Evolutionary conservation across 2,113 vertebrate species (phyloP).

Genomic region (Cercopithecus mona): DNA sequence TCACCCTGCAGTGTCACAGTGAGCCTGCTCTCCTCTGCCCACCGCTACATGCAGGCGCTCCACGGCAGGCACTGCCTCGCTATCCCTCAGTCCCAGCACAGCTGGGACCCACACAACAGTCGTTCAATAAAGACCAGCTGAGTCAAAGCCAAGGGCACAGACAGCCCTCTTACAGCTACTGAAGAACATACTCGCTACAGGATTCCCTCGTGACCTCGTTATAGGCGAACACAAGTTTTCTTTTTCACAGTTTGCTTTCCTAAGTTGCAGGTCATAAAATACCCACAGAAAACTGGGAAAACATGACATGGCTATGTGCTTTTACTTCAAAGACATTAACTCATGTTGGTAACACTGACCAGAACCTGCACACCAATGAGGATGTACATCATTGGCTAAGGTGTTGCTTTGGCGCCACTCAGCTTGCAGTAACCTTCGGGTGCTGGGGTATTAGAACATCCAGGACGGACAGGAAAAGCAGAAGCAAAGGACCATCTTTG

Average conservation of each 20-base stretch:
- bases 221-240: conserved; percentile 12
- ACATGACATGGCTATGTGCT: neutral
- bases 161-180: neutral
- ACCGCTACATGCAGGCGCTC: neutral
- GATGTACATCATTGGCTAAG: neutral
- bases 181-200: neutral
- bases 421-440: neutral
- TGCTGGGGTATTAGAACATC: neutral
- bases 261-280: conserved; percentile 38
- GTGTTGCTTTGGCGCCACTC: neutral
- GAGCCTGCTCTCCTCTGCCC: neutral
- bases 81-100: neutral
- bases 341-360: neutral
- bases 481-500: neutral
- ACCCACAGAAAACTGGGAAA: neutral
- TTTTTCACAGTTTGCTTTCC: conserved; percentile 44
- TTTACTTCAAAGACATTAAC: conserved; percentile 6
- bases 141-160: neutral
- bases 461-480: neutral
- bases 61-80: neutral
- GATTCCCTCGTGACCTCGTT: neutral
- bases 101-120: neutral
- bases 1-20: neutral
- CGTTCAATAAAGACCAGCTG: neutral
- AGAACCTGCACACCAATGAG: neutral